phyloP scores from a whole-genome alignment of 2,113 vertebrate genomes.

The Lepus timidus region DNA sequence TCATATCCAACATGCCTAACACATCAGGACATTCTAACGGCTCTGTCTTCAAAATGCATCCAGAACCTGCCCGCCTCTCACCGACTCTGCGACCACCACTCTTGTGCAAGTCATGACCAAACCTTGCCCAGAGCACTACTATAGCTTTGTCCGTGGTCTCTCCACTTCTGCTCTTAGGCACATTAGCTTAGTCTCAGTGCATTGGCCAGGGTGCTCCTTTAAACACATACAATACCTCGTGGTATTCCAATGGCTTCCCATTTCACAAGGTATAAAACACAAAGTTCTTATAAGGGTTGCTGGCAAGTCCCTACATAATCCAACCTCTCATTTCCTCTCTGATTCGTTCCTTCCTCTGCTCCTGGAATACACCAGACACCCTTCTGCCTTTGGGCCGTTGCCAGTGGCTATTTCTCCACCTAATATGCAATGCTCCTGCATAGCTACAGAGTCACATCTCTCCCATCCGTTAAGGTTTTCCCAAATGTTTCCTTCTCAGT shows the following conservation, averaged over 20 bases:
- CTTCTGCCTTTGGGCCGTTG: neutral
- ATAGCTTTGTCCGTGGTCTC: neutral
- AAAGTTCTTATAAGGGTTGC: neutral
- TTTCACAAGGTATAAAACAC: neutral
- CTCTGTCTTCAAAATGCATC: neutral
- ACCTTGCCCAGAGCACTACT: neutral
- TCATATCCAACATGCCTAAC: neutral
- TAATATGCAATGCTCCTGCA: neutral
- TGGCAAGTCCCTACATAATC: neutral
- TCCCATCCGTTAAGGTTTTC: neutral
- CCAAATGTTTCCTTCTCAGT: neutral
- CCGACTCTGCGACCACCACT: neutral
- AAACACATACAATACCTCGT: neutral
- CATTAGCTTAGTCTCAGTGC: neutral
- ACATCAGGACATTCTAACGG: neutral
- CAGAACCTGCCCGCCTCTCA: neutral
- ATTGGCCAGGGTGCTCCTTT: neutral
- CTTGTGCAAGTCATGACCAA: neutral
- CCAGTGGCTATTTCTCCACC: neutral
- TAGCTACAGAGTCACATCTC: neutral
- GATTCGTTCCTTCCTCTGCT: neutral
- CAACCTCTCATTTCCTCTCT: slow-evolving; percentile 15
- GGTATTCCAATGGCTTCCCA: neutral
- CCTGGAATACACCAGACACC: neutral
- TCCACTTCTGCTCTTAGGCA: neutral